Evolutionary conservation across 1,140 invertebrate species (phyloP).

Genomic region (Idris sp.): DNA sequence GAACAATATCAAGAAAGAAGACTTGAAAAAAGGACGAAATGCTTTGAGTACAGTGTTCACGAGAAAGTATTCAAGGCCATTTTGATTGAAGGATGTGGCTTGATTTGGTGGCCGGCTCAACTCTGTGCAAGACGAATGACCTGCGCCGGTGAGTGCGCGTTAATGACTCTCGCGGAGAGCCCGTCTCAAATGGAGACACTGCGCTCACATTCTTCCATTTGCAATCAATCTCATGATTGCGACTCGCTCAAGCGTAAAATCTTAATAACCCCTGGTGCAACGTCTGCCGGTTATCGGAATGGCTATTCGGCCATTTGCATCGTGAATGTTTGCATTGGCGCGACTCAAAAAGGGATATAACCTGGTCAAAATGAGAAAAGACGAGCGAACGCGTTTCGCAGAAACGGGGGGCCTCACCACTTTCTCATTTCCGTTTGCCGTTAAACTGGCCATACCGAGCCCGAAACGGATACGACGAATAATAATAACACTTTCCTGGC

Average conservation of each 20-base stretch:
- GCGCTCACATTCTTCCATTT: conserved; percentile 42
- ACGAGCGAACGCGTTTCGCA: conserved; percentile 20
- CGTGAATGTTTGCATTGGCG: conserved; percentile 24
- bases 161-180: no score
- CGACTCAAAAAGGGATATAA: conserved; percentile 19
- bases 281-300: not conserved
- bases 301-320: conserved; percentile 32
- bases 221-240: conserved; percentile 55
- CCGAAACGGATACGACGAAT: conserved; percentile 51
- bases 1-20: no score
- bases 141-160: no score
- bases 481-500: conserved; percentile 61
- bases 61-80: no score
- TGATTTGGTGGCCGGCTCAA: no score
- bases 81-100: no score
- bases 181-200: conserved; percentile 43
- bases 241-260: conserved; percentile 42
- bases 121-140: no score
- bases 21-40: no score
- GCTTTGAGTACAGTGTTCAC: no score
- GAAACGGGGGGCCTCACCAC: conserved; percentile 39
- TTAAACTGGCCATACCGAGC: conserved; percentile 48
- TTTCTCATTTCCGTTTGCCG: conserved; percentile 66
- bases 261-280: conserved; percentile 35
- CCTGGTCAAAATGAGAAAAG: conserved; percentile 29